A percentile compares a stretch with the other conserved stretches of the same genome.
Evolutionary conservation across 2,797 vertebrate genomes (phyloP).

Genomic region (Taenioides sp.): DNA sequence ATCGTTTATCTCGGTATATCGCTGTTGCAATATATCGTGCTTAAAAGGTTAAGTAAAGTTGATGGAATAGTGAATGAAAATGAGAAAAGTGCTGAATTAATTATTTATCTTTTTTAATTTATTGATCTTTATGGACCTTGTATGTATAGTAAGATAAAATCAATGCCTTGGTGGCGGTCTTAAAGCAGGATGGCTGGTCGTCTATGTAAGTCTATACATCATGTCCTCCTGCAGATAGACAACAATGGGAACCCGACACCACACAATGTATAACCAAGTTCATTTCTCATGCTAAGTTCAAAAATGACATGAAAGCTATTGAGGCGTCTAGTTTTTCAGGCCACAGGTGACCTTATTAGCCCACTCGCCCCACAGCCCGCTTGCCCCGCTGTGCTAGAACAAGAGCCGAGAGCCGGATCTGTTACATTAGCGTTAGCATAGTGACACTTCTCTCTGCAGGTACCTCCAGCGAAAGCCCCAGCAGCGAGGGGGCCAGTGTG

Average conservation of each 20-base stretch:
- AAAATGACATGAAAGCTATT: conserved; percentile 50
- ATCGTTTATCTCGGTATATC: no score
- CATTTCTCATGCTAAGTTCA: conserved; percentile 49
- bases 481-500: conserved; percentile 44
- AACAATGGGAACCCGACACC: conserved; percentile 19
- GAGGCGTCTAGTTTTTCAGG: conserved; percentile 54
- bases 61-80: no score
- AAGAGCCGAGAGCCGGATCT: conserved; percentile 33
- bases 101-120: background rate
- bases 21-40: no score
- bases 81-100: background rate
- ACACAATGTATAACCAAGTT: conserved; percentile 49
- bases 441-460: conserved; percentile 56
- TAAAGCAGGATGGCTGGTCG: background rate
- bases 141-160: background rate
- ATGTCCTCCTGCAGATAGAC: background rate
- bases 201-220: background rate
- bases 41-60: no score
- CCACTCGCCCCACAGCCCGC: conserved; percentile 32
- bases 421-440: conserved; percentile 52
- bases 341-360: conserved; percentile 52
- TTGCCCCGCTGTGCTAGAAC: conserved; percentile 37
- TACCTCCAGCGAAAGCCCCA: conserved; percentile 50
- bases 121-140: background rate
- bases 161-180: background rate